Evolutionary conservation across 2,797 vertebrate species (phyloP).

Genomic region (Vultur gryphus): DNA sequence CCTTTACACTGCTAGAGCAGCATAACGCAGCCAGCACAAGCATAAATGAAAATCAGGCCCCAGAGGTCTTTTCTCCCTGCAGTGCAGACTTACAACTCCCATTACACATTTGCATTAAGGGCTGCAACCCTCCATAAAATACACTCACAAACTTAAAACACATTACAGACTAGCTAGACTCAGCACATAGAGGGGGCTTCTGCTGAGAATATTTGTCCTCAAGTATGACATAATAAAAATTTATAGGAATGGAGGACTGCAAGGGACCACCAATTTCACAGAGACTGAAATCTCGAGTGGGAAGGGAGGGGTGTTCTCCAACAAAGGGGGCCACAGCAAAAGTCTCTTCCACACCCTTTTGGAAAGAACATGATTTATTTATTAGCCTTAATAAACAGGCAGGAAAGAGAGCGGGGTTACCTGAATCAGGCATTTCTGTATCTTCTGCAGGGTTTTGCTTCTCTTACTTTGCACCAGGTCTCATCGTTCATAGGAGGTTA

Average conservation of each 20-base stretch:
- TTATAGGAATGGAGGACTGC: neutral
- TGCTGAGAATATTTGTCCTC: constrained; percentile 24
- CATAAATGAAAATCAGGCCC: constrained; percentile 28
- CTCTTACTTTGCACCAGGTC: neutral
- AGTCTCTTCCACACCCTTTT: neutral
- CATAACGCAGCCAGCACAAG: neutral
- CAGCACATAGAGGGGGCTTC: neutral
- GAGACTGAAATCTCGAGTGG: neutral
- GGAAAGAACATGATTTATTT: neutral
- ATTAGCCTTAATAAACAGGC: neutral
- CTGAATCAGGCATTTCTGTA: neutral
- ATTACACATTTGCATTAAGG: constrained; percentile 46
- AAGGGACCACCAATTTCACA: neutral
- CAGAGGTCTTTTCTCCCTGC: constrained; percentile 51
- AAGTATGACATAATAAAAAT: constrained; percentile 10
- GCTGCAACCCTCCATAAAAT: constrained; percentile 48
- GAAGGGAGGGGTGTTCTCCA: neutral
- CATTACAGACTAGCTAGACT: constrained; percentile 36
- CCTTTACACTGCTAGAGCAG: neutral
- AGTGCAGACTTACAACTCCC: constrained; percentile 29
- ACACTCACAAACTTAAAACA: constrained; percentile 39
- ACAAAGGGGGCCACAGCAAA: neutral
- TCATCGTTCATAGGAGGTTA: neutral
- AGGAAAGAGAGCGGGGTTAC: neutral
- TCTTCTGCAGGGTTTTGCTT: neutral